These are phyloP conservation scores for Zhuqinia jingwanae DNA, from an alignment of 2,888 invertebrate genomes.

Conservation along the genomic window DNA sequence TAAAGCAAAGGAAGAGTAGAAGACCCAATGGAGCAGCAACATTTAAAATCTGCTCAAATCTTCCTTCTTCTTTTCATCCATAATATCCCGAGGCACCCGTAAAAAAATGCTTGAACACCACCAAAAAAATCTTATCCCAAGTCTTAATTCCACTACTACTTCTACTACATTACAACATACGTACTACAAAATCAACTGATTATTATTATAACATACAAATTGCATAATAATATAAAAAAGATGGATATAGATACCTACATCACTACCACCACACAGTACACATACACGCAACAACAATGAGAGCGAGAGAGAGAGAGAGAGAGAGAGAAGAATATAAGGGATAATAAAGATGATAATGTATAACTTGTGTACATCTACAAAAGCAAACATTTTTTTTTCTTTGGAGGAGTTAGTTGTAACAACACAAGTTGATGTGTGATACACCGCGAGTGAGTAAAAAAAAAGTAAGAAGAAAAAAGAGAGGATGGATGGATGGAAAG, in stretches of 20 bases:
- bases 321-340: background rate
- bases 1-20: background rate
- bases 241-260: conserved; percentile 1
- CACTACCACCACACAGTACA: no score
- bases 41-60: conserved; percentile 68
- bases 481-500: conserved; percentile 45
- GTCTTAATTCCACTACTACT: conserved; percentile 49
- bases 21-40: conserved; percentile 41
- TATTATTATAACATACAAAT: no score
- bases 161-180: conserved; percentile 32
- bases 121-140: conserved; percentile 46
- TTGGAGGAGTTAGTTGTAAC: background rate
- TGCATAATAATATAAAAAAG: background rate
- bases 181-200: background rate
- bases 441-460: conserved; percentile 8
- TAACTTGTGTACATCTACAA: conserved; percentile 18
- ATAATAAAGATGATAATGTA: conserved; percentile 53
- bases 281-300: no score
- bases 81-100: conserved; percentile 68
- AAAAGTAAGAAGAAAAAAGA: background rate
- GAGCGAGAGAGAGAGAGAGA: no score
- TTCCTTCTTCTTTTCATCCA: conserved; percentile 55
- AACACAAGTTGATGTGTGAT: background rate
- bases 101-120: conserved; percentile 62
- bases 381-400: background rate